Evolutionary conservation across 2,888 invertebrate genomes (phyloP).

Genomic region (Andrena praecox): DNA sequence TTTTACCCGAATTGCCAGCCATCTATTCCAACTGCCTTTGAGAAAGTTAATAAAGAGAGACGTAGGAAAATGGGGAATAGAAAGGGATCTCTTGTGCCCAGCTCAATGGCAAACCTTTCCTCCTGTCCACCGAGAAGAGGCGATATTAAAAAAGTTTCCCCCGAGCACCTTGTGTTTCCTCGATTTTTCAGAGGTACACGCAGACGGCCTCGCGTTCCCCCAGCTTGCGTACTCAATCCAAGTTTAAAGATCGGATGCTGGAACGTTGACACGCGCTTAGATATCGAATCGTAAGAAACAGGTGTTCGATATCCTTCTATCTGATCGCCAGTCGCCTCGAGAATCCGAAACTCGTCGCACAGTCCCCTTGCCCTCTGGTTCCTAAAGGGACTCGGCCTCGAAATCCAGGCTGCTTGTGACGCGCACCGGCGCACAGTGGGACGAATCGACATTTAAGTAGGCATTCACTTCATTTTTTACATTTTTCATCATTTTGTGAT

Average conservation of each 20-base stretch:
- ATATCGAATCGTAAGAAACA: not conserved
- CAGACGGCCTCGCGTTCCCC: not conserved
- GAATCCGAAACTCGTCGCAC: not conserved
- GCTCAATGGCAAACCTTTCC: not conserved
- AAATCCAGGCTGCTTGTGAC: constrained; percentile 33
- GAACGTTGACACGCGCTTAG: not conserved
- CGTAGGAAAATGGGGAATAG: not conserved
- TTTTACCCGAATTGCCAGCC: too few species aligned
- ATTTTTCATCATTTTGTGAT: too few species aligned
- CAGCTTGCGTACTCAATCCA: not conserved
- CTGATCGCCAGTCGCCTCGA: too few species aligned
- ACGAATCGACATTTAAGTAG: too few species aligned
- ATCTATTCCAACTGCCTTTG: too few species aligned
- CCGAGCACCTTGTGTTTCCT: not conserved
- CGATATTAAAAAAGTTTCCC: constrained; percentile 32
- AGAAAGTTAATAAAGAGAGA: too few species aligned
- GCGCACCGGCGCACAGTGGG: too few species aligned
- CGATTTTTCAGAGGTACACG: not conserved
- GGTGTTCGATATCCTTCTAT: too few species aligned
- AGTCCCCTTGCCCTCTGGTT: constrained; percentile 47
- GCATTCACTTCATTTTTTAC: too few species aligned
- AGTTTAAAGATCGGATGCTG: not conserved
- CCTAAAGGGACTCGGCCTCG: constrained; percentile 7
- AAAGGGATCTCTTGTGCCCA: not conserved
- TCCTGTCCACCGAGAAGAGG: not conserved